phyloP scores from a whole-genome alignment of 2,797 vertebrate species.

The Loris lydekkerianus region DNA sequence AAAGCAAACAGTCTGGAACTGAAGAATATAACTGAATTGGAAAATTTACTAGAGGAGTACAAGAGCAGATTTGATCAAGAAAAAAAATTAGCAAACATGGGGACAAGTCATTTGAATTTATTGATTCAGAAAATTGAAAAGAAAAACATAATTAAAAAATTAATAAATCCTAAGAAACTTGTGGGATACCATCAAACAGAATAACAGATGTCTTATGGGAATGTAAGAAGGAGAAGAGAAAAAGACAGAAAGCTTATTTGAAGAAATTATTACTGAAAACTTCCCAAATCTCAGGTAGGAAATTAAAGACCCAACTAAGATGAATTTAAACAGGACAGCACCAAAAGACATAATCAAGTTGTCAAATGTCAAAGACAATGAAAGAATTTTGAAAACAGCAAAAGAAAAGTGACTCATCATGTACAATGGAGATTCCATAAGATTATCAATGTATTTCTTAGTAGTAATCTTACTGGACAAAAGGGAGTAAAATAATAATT shows the following conservation, averaged over 20 bases:
- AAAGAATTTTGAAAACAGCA: background rate
- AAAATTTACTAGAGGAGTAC: background rate
- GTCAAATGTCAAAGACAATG: background rate
- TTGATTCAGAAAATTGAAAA: background rate
- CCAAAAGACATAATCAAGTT: background rate
- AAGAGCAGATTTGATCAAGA: background rate
- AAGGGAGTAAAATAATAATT: background rate
- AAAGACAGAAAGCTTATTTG: background rate
- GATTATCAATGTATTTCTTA: background rate
- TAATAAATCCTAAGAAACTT: background rate
- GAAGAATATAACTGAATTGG: background rate
- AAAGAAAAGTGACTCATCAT: background rate
- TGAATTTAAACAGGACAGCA: background rate
- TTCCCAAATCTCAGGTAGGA: background rate
- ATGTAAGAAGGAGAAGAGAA: background rate
- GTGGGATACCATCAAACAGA: background rate
- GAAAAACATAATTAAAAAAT: background rate
- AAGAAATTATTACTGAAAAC: background rate
- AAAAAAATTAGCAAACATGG: background rate
- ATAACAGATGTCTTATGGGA: background rate
- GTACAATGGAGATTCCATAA: background rate
- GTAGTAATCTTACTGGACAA: background rate
- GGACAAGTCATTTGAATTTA: background rate
- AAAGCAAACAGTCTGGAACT: background rate
- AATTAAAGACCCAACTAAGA: background rate